Evolutionary conservation across 2,888 invertebrate genomes (phyloP).

Genomic region (Latrodectus hesperus): DNA sequence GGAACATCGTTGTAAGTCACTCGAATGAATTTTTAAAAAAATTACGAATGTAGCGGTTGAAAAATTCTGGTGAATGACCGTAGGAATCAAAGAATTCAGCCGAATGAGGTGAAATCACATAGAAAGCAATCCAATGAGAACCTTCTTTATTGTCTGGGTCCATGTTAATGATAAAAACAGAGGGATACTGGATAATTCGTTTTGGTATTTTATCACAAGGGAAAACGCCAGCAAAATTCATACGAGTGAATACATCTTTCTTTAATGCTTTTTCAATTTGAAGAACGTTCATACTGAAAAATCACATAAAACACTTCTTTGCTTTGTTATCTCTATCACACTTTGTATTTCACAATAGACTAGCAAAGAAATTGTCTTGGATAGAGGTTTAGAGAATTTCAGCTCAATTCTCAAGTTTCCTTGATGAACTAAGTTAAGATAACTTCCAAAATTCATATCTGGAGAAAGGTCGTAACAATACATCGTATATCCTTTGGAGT

Average conservation of each 20-base stretch:
- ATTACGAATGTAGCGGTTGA: not conserved
- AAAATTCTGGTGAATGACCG: not conserved
- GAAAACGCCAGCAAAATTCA: not conserved
- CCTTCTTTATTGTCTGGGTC: not conserved
- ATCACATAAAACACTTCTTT: not conserved
- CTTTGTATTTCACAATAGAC: not conserved
- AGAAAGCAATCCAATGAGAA: not conserved
- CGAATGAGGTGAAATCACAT: not conserved
- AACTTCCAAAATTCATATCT: not conserved
- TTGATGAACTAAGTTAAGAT: not conserved
- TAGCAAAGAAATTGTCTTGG: not conserved
- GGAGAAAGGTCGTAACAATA: not conserved
- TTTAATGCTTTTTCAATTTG: not conserved
- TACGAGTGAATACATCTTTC: not conserved
- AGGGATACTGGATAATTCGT: not conserved
- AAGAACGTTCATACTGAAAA: not conserved
- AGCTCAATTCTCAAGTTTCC: not conserved
- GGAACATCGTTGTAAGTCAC: not conserved
- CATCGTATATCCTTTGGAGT: not conserved
- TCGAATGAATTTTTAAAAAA: not conserved
- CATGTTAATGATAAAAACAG: not conserved
- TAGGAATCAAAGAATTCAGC: not conserved
- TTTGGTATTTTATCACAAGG: not conserved
- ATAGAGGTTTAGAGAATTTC: not conserved
- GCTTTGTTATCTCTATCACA: not conserved